Conservation (phyloP, 2,888 invertebrate species). For the Athalia rosae region DNA sequence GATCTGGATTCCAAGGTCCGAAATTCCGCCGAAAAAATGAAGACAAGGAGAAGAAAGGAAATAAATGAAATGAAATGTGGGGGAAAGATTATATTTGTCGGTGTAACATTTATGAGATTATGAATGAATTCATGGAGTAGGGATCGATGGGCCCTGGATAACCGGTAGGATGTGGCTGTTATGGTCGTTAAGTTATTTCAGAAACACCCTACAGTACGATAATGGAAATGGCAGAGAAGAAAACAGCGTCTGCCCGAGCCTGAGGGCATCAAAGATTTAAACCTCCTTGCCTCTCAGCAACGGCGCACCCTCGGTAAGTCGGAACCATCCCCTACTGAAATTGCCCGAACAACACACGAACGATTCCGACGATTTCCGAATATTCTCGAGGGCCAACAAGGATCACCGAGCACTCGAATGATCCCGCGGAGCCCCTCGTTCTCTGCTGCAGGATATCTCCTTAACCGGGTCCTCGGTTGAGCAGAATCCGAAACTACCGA, state of each 20-base stretch:
- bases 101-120: not conserved
- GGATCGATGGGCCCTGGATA: not conserved
- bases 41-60: no score
- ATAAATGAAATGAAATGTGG: no score
- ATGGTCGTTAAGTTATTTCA: constrained; percentile 4
- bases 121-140: not conserved
- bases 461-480: constrained; percentile 53
- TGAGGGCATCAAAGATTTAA: constrained; percentile 61
- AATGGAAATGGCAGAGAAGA: constrained; percentile 48
- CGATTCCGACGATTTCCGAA: constrained; percentile 38
- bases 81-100: no score
- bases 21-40: no score
- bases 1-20: not conserved
- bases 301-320: constrained; percentile 8
- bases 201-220: not conserved
- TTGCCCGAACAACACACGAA: constrained; percentile 3
- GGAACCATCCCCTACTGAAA: constrained; percentile 36
- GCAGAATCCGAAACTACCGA: constrained; percentile 51
- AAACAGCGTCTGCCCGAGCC: constrained; percentile 51
- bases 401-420: not conserved
- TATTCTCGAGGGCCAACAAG: constrained; percentile 19
- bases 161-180: not conserved
- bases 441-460: constrained; percentile 27
- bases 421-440: constrained; percentile 16
- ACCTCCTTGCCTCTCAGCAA: constrained; percentile 50